Evolutionary conservation across 2,113 vertebrate species (phyloP).

Genomic region (Pseudorectes ferrugineus): DNA sequence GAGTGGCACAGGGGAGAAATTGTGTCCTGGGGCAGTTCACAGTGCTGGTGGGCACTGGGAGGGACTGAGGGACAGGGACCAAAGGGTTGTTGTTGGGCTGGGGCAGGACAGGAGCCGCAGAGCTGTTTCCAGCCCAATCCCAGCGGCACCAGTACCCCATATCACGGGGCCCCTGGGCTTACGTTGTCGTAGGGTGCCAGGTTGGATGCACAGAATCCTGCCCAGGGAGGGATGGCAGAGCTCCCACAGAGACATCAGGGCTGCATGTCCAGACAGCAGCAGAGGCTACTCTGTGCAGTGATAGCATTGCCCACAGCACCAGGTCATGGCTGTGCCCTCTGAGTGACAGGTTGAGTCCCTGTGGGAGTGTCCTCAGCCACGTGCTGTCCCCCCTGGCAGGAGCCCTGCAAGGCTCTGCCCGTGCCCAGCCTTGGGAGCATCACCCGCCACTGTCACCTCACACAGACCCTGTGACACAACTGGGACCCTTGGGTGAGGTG

Average conservation of each 20-base stretch:
- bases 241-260: neutral
- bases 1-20: neutral
- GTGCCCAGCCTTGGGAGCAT: neutral
- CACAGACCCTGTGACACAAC: neutral
- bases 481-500: rapidly evolving
- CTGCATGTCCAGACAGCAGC: neutral
- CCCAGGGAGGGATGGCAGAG: neutral
- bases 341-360: neutral
- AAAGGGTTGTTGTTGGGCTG: neutral
- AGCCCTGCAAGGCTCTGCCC: neutral
- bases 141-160: neutral
- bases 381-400: neutral
- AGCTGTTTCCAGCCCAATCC: neutral
- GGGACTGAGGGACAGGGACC: neutral
- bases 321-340: neutral
- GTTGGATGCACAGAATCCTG: neutral
- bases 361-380: neutral
- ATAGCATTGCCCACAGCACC: neutral
- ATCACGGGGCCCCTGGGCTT: neutral
- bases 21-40: neutral
- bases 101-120: neutral
- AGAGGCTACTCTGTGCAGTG: neutral
- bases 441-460: rapidly evolving
- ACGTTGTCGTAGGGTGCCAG: rapidly evolving
- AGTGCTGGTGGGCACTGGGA: neutral